These are phyloP conservation scores for Copsychus sechellarum DNA, from an alignment of 2,113 vertebrate genomes.

Conservation along the genomic window DNA sequence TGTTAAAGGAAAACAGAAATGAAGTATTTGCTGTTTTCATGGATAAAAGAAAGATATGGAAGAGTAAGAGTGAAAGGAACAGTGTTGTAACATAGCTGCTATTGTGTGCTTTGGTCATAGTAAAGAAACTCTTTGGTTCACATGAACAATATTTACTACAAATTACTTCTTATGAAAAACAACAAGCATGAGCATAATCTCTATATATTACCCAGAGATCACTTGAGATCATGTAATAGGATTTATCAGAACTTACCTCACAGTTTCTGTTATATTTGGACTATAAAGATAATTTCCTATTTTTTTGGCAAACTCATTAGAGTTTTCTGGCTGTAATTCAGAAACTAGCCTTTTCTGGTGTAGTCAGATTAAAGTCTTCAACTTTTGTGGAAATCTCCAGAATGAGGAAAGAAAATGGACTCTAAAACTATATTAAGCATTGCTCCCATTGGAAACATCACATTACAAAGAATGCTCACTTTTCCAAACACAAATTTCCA, in stretches of 20 bases:
- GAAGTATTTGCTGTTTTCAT: not conserved
- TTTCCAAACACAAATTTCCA: not conserved
- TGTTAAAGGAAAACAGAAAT: constrained; percentile 46
- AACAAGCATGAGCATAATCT: not conserved
- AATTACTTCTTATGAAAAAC: not conserved
- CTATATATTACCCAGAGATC: not conserved
- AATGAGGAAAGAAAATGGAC: not conserved
- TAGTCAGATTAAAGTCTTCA: constrained; percentile 25
- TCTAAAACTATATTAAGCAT: not conserved
- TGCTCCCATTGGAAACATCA: not conserved
- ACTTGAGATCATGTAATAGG: not conserved
- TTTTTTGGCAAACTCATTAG: constrained; percentile 13
- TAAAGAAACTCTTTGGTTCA: not conserved
- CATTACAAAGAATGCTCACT: not conserved
- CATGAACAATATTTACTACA: not conserved
- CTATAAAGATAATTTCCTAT: constrained; percentile 21
- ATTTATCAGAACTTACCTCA: constrained; percentile 45
- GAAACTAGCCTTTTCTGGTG: constrained; percentile 7
- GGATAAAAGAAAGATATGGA: not conserved
- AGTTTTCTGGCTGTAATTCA: constrained; percentile 35
- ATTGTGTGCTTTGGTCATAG: not conserved
- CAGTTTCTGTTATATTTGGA: constrained; percentile 50
- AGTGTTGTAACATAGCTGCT: not conserved
- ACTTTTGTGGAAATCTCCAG: not conserved
- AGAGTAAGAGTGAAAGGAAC: not conserved